phyloP scores from a whole-genome alignment of 2,113 vertebrate species.

The human region DNA sequence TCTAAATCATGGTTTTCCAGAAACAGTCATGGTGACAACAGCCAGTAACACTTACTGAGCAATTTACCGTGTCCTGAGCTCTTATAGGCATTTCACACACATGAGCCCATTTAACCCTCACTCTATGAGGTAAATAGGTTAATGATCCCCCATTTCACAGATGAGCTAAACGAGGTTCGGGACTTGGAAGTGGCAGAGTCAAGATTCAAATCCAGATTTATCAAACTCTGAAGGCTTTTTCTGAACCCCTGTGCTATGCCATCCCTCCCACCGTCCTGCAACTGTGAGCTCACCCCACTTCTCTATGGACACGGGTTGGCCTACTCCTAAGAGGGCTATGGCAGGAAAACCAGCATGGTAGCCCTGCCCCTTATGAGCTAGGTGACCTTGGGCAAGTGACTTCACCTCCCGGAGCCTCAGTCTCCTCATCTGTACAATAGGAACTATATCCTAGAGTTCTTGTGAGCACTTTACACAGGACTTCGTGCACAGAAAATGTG shows the following conservation, averaged over 20 bases:
- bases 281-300: background rate
- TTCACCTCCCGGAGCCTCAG: background rate
- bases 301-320: background rate
- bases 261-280: background rate
- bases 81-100: background rate
- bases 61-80: background rate
- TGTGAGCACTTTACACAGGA: background rate
- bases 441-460: background rate
- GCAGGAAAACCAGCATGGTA: background rate
- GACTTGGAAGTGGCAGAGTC: background rate
- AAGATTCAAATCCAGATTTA: background rate
- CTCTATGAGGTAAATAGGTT: background rate
- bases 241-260: background rate
- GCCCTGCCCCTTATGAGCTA: background rate
- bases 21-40: background rate
- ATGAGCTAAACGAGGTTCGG: background rate
- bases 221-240: background rate
- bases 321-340: background rate
- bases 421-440: background rate
- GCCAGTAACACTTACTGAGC: background rate
- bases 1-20: background rate
- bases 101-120: background rate
- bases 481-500: background rate
- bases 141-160: background rate
- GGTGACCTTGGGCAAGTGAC: background rate